These are phyloP conservation scores for Globia sparganii DNA, from an alignment of 2,888 invertebrate genomes.

Conservation along the genomic window DNA sequence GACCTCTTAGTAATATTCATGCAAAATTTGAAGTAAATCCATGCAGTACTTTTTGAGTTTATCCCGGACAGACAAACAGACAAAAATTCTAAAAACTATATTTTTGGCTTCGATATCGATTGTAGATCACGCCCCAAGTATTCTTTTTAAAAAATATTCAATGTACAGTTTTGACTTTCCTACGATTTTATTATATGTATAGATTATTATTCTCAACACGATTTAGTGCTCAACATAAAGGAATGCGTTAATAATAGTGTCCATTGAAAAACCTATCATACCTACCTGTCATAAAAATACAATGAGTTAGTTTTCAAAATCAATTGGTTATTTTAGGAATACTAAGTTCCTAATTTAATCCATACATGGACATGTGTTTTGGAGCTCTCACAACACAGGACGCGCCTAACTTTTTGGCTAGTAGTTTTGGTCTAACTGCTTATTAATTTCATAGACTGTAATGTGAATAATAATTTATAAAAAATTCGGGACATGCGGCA, in stretches of 20 bases:
- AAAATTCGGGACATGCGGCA: not conserved
- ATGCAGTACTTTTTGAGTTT: no score
- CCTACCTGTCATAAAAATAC: conserved; percentile 8
- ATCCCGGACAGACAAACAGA: no score
- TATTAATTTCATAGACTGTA: conserved; percentile 16
- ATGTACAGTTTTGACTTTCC: no score
- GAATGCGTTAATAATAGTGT: not conserved
- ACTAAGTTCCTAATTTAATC: conserved; percentile 30
- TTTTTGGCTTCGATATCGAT: no score
- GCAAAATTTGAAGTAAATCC: no score
- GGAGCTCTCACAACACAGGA: conserved; percentile 26
- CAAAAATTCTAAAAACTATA: no score
- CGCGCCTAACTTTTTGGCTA: conserved; percentile 10
- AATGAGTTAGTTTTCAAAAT: conserved; percentile 45
- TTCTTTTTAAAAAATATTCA: no score
- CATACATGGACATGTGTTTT: conserved; percentile 3
- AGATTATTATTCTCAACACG: conserved; percentile 26
- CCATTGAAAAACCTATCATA: not conserved
- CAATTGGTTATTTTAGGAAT: conserved; percentile 26
- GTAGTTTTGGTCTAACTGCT: conserved; percentile 28
- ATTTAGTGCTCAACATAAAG: not conserved
- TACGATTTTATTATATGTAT: no score
- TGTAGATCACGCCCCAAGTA: no score
- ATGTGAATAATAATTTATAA: conserved; percentile 19
- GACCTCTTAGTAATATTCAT: no score